These are phyloP conservation scores for Gallinago stenura DNA, from an alignment of 2,797 vertebrate species.

Conservation along the genomic window DNA sequence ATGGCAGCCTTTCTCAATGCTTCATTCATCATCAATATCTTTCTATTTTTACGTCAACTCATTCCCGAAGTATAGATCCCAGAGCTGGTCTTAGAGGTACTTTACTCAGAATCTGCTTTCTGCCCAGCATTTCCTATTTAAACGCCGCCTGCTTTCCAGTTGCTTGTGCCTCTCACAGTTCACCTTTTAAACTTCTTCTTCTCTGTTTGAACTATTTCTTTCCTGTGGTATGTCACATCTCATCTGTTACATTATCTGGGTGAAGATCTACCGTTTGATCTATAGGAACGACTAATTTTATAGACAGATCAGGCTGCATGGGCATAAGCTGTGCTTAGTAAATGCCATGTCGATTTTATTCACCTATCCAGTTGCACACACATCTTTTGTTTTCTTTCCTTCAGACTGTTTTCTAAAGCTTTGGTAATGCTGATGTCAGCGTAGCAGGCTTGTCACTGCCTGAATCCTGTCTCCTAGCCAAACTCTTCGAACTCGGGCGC, in stretches of 20 bases:
- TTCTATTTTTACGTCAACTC: neutral
- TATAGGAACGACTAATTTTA: neutral
- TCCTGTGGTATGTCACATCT: neutral
- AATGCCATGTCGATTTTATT: neutral
- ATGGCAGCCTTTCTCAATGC: neutral
- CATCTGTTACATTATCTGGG: neutral
- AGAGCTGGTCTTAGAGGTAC: neutral
- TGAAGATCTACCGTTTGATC: neutral
- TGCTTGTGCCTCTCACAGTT: neutral
- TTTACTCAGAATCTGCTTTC: neutral
- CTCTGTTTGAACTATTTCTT: neutral
- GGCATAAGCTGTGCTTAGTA: neutral
- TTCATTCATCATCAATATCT: neutral
- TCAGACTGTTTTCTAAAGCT: slow-evolving; percentile 1
- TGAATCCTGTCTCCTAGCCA: slow-evolving; percentile 48
- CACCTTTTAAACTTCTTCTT: neutral
- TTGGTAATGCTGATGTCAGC: slow-evolving; percentile 47
- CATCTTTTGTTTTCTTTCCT: slow-evolving; percentile 18
- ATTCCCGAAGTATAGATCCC: neutral
- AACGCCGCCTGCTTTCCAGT: neutral
- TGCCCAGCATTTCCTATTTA: neutral
- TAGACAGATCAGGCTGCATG: neutral
- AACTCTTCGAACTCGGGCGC: neutral
- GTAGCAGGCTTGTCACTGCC: slow-evolving; percentile 31
- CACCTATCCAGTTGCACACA: neutral